Evolutionary conservation across 2,888 invertebrate genomes (phyloP).

Genomic region (Acleris literana): DNA sequence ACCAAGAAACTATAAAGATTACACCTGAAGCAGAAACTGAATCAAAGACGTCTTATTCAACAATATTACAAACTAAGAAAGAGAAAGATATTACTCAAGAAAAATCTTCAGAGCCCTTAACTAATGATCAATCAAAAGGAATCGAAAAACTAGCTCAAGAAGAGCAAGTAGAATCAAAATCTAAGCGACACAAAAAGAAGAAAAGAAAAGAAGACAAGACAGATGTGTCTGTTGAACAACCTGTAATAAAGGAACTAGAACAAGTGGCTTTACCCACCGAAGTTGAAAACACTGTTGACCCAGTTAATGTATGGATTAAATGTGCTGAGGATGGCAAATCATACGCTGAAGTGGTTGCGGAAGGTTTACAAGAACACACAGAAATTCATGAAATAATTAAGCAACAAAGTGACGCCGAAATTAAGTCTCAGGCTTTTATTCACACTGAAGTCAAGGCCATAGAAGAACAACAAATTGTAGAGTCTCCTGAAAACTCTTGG

Average conservation of each 20-base stretch:
- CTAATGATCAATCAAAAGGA: constrained; percentile 29
- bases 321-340: constrained; percentile 85
- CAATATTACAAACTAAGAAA: constrained; percentile 52
- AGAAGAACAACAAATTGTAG: constrained; percentile 37
- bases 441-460: constrained; percentile 35
- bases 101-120: constrained; percentile 35
- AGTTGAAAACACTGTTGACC: constrained; percentile 37
- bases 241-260: constrained; percentile 37
- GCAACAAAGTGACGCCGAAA: background rate
- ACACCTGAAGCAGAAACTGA: constrained; percentile 28
- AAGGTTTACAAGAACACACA: constrained; percentile 55
- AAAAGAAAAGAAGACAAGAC: constrained; percentile 65
- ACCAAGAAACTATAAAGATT: background rate
- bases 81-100: constrained; percentile 42
- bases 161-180: constrained; percentile 51
- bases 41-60: constrained; percentile 52
- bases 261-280: constrained; percentile 13
- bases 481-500: constrained; percentile 57
- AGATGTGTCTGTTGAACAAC: constrained; percentile 39
- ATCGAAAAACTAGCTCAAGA: constrained; percentile 39
- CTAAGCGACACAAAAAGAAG: constrained; percentile 65
- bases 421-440: constrained; percentile 20
- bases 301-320: constrained; percentile 78
- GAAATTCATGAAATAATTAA: constrained; percentile 2
- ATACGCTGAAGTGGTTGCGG: constrained; percentile 87